Base-by-base conservation (phyloP, 2,113 vertebrate species). In the Zosterops lateralis region DNA sequence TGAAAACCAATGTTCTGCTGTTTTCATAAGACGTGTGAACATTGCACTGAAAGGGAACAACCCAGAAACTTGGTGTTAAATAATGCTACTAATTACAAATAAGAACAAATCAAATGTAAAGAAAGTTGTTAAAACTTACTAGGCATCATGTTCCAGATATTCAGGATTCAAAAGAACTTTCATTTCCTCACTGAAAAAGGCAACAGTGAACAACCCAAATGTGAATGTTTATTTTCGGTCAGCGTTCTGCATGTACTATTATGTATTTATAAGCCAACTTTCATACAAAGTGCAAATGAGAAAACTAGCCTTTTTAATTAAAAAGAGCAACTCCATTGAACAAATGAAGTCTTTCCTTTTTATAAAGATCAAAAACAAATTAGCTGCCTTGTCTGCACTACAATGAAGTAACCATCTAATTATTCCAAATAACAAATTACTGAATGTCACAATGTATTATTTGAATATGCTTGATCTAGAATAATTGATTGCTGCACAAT, bases 131-230 rank as follows among this genome's bases (percentile, higher is more conserved):
- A 90, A 70, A 92, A 99, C 99, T 99, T 98, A 99, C 99, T 99
- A 99, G 85, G 99, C 99, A 96, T 99, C 99, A 34, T 99, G 99
- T 89, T 99, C 99, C 90, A 99, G 98, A 97, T 98, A 99, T 65
- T 96, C 97, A 29, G 99, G 99, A 96, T 99, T 98, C 97, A 99
- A 95, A 84, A 99, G 96, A 94, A 97, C 98, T 97, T 98, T 99
- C 99, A 99, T 99, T 97, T 99, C 99, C 95, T 99, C 99, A 64
- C 99, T 99, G 97, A 78, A 96, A 97, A 97, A 97, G 93, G 66
- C 65, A 97, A 98, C 61, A 96, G 91, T 66, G 83, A 97, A 83
- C 51, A 96, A 97, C 96, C 61, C 94, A 96, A 95, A 95, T 93
- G 50, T 93, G 70, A 84, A 94, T 89, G 91, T 87, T 96, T 96